Evolutionary conservation across 37 sponge, comb jelly and placozoan genomes (phyloP).

Genomic region (Aplysina aerophoba): DNA sequence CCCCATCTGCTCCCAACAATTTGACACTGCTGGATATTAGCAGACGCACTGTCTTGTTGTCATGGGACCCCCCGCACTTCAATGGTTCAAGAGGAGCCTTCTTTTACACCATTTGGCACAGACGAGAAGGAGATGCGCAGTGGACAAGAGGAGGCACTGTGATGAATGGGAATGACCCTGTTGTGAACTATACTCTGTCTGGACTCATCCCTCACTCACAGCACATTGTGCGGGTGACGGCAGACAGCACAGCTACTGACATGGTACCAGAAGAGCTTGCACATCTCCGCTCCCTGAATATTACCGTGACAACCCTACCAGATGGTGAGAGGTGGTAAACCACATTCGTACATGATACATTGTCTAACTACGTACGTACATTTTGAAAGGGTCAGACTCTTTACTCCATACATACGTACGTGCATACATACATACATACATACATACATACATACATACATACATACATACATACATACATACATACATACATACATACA

Average conservation of each 20-base stretch:
- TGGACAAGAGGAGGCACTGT: background rate
- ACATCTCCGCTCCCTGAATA: background rate
- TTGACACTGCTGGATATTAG: background rate
- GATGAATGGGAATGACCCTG: background rate
- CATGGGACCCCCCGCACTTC: background rate
- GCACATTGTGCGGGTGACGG: background rate
- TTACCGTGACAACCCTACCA: background rate
- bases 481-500: background rate
- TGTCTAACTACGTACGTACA: too few species aligned
- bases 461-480: background rate
- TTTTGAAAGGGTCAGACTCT: too few species aligned
- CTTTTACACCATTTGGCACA: background rate
- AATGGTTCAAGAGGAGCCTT: background rate
- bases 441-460: background rate
- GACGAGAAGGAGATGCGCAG: background rate
- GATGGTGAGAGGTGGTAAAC: background rate
- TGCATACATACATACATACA: background rate
- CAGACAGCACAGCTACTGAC: constrained; percentile 9
- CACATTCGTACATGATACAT: too few species aligned
- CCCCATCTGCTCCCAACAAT: constrained; percentile 2
- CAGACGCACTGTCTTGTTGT: background rate
- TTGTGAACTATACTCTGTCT: background rate
- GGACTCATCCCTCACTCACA: background rate
- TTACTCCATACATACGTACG: too few species aligned
- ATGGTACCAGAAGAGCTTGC: background rate